Evolutionary conservation across 2,113 vertebrate genomes (phyloP), one percentile per base, ranked within the genome.

Genomic region (Chionis minor): DNA sequence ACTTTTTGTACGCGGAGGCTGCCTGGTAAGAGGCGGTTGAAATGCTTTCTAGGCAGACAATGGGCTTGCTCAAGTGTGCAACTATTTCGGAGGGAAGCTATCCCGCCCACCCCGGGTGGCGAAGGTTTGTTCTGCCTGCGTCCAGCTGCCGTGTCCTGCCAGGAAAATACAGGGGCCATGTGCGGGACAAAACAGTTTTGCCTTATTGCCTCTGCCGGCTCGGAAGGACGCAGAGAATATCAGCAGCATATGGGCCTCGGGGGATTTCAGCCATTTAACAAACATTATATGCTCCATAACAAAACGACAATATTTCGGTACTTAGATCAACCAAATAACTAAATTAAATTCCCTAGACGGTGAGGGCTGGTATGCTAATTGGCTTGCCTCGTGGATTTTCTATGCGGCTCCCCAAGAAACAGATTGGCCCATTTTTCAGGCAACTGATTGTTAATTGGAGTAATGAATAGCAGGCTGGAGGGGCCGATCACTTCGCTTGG

Each of bases 361-460:
- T 81, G 81, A 95, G 84, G 97, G 96, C 95, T 89, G 94, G 95
- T 96, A 97, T 96, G 94, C 95, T 98, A 98, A 98, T 98, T 98
- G 98, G 97, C 98, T 98, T 97, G 96, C 96, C 97, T 96, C 87
- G 94, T 97, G 96, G 70, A 88, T 97, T 97, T 97, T 97, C 92
- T 92, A 67, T 93, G 96, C 12, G 23, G 79, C 81, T 96, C 95
- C 86, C 88, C 93, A 71, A 96, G 97, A 98, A 98, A 98, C 98
- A 99, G 98, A 98, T 98, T 98, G 98, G 98, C 97, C 98, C 98
- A 96, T 99, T 98, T 98, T 98, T 98, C 98, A 98, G 96, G 92
- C 94, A 91, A 98, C 98, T 98, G 98, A 98, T 98, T 97, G 97
- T 98, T 98, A 98, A 99, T 98, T 98, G 98, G 98, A 98, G 97